A percentile compares a stretch with the other conserved stretches of the same genome.
phyloP scores from a whole-genome alignment of 2,797 vertebrate species.

The Anguilla marmorata region DNA sequence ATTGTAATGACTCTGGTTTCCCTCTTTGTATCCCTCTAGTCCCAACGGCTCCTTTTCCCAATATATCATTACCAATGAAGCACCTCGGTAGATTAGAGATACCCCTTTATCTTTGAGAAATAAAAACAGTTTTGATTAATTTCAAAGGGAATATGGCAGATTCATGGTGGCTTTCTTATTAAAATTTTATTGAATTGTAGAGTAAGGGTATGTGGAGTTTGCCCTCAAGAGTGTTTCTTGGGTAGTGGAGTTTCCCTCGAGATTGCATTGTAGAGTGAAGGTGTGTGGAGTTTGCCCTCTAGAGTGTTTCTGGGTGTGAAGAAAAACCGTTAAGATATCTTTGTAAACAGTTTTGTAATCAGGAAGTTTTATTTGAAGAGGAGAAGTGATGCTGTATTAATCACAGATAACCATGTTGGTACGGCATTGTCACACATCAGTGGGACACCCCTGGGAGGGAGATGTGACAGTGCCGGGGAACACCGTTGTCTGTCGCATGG shows the following conservation, averaged over 20 bases:
- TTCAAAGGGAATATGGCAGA: constrained; percentile 30
- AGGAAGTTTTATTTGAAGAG: no score
- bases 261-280: no score
- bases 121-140: constrained; percentile 12
- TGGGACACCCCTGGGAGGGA: no score
- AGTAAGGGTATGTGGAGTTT: neutral
- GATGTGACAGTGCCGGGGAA: no score
- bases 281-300: neutral
- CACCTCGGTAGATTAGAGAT: neutral
- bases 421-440: no score
- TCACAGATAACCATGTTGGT: no score
- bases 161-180: neutral
- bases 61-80: neutral
- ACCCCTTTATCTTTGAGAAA: constrained; percentile 20
- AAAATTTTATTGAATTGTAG: constrained; percentile 11
- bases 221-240: neutral
- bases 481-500: no score
- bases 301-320: neutral
- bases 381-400: no score
- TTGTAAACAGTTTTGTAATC: no score
- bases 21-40: constrained; percentile 3
- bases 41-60: neutral
- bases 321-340: no score
- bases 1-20: constrained; percentile 3
- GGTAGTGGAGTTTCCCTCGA: no score